Evolutionary conservation across 2,113 vertebrate species (phyloP).

Genomic region (Propithecus coquereli): DNA sequence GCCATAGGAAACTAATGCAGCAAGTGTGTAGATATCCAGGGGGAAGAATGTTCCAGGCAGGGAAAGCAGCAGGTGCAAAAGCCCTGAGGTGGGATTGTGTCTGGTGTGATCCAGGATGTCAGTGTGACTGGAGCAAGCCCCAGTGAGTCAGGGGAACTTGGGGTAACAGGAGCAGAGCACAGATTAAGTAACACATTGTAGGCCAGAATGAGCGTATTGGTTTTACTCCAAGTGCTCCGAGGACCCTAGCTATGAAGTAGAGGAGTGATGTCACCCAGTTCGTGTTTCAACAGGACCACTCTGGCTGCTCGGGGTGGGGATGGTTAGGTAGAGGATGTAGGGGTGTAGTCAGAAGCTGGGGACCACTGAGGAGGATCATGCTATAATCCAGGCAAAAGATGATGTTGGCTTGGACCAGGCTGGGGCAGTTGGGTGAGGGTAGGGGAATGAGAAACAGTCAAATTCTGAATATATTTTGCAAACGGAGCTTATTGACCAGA

Average conservation of each 20-base stretch:
- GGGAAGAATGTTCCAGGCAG: not conserved
- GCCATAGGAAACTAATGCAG: not conserved
- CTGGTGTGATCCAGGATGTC: not conserved
- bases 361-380: not conserved
- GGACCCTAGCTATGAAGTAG: not conserved
- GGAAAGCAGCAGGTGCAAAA: not conserved
- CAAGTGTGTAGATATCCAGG: rapidly evolving
- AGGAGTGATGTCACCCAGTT: not conserved
- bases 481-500: not conserved
- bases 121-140: too few relatives aligned
- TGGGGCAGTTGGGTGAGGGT: too few relatives aligned
- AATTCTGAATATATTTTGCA: not conserved
- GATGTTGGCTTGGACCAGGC: too few relatives aligned
- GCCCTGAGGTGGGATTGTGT: too few relatives aligned
- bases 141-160: too few relatives aligned
- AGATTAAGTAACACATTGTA: rapidly evolving
- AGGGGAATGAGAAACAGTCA: not conserved
- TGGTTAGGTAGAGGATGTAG: too few relatives aligned
- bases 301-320: not conserved
- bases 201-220: too few relatives aligned
- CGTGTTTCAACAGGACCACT: not conserved
- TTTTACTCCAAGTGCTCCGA: not conserved
- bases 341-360: too few relatives aligned
- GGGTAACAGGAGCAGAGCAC: not conserved
- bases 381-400: not conserved